Base-by-base conservation (phyloP, 2,888 invertebrate species). In the Ormyrus thymus region DNA sequence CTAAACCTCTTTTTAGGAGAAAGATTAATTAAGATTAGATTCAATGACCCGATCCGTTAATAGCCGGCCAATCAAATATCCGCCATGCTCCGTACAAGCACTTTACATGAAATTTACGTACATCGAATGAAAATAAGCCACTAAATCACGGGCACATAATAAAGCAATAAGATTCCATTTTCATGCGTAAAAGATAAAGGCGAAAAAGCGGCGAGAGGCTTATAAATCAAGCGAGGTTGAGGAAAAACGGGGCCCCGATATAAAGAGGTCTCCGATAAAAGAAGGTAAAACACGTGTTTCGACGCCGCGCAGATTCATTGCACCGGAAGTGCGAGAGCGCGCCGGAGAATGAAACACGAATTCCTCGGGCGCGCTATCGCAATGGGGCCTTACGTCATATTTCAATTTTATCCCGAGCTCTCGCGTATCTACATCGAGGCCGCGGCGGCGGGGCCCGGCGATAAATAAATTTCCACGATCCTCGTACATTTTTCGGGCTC, bases 271-370 rank as follows among this genome's bases (percentile, higher is more conserved):
- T 71, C 71, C 10, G 65, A 74, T 58, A 74, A 74, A 65, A 65
- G 56, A 65, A 74, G 62, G 74, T 58, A 62, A 29, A 76, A 76
- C 77, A 77, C 77, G 61, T 77, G 77, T 71, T 66, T 72, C 69
- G 72, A 77, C 71, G 72, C 66, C 8, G 58, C 11, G 53, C 72
- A 77, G 71, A 77, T 77, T 29, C 69, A 77, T 77, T 66, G 72
- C 66, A 59, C 66, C 71, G 77, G 77, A 77, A 72, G 66, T 53
- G 53, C 48, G n/a, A 7, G 45, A 46, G 10, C 45, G 5, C 51
- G 48, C n/a, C n/a, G 29, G 45, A 64, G 76, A 72, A 58, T 58
- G 58, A 58, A 59, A 66, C 77, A 72, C 72, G 66, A 77, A 77
- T 77, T 77, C 66, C 62, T 59, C 29, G 53, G 29, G 29, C 29